phyloP scores from a whole-genome alignment of 2,113 vertebrate species.

The Hassar affinis region DNA sequence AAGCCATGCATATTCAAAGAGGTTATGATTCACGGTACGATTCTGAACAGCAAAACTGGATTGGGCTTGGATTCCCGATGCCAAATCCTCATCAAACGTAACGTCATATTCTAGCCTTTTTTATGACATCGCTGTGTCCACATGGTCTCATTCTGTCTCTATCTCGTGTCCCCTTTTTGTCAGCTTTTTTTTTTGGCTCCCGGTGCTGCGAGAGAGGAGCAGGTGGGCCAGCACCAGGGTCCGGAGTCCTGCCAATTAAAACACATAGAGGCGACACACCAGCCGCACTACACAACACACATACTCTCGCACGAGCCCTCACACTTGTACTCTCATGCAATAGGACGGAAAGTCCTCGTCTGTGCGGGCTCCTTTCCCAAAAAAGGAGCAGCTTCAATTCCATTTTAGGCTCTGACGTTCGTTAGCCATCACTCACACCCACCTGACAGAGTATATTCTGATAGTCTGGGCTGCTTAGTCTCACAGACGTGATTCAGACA shows the following conservation, averaged over 20 bases:
- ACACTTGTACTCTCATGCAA: constrained; percentile 47
- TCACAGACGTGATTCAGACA: constrained; percentile 8
- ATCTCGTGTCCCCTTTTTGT: constrained; percentile 57
- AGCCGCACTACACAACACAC: constrained; percentile 59
- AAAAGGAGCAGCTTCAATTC: constrained; percentile 34
- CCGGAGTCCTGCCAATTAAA: constrained; percentile 75
- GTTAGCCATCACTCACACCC: constrained; percentile 36
- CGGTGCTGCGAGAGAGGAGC: constrained; percentile 64
- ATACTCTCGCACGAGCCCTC: constrained; percentile 54
- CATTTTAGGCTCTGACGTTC: constrained; percentile 36
- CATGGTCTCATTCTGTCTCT: constrained; percentile 25
- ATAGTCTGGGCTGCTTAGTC: constrained; percentile 14
- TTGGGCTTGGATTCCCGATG: background rate
- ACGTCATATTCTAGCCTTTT: constrained; percentile 41
- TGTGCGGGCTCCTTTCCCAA: constrained; percentile 46
- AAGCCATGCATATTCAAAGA: constrained; percentile 14
- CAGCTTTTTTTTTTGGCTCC: constrained; percentile 57
- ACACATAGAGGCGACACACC: constrained; percentile 69
- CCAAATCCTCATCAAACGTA: constrained; percentile 50
- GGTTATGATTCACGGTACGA: constrained; percentile 45
- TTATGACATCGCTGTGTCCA: constrained; percentile 24
- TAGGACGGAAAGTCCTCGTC: constrained; percentile 31
- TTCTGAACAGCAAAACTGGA: constrained; percentile 34
- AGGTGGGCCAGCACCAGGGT: constrained; percentile 72
- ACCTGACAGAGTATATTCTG: constrained; percentile 6